Conservation (phyloP, 2,797 vertebrate genomes). For the Tachyglossus aculeatus region DNA sequence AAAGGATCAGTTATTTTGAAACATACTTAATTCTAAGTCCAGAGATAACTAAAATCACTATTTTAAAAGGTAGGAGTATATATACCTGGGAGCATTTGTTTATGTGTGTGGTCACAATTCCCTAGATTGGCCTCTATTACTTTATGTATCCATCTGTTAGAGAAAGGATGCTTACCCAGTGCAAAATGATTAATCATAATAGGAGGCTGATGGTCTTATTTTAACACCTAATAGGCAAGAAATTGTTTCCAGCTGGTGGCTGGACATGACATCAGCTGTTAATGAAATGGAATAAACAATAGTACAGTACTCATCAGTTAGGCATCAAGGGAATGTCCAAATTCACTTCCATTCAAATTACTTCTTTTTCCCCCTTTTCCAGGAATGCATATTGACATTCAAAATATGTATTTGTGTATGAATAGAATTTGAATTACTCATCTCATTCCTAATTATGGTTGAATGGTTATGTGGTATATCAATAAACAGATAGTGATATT, state of each 20-base stretch:
- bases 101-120: too few species aligned
- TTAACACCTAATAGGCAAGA: constrained; percentile 15
- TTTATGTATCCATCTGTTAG: too few species aligned
- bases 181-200: too few species aligned
- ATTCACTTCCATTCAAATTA: constrained; percentile 60
- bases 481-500: constrained; percentile 42
- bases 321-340: constrained; percentile 63
- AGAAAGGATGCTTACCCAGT: too few species aligned
- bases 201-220: neutral
- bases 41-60: too few species aligned
- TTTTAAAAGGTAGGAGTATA: too few species aligned
- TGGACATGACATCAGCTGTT: constrained; percentile 57
- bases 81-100: too few species aligned
- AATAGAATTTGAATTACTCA: constrained; percentile 62
- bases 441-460: constrained; percentile 55
- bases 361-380: constrained; percentile 55
- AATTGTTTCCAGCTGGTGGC: constrained; percentile 34
- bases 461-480: constrained; percentile 45
- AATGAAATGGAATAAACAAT: constrained; percentile 43
- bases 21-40: neutral
- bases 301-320: constrained; percentile 58
- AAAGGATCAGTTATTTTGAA: neutral
- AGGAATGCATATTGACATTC: constrained; percentile 63
- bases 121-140: too few species aligned
- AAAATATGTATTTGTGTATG: constrained; percentile 58